Base-by-base conservation (phyloP, 2,888 invertebrate genomes). In the Onchidella celtica region DNA sequence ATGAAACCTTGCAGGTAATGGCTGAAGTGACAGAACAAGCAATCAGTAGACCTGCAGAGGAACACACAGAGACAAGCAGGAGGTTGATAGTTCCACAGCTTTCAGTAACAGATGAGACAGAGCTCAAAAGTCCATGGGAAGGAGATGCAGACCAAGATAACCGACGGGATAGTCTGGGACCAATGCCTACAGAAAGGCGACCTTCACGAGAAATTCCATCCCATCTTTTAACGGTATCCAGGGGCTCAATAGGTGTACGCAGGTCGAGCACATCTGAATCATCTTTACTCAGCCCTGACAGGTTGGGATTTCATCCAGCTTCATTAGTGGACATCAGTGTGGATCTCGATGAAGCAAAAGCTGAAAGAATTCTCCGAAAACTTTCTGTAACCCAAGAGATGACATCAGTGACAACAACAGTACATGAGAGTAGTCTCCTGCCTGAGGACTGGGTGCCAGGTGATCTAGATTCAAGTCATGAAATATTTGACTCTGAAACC, bases 311-410 rank as follows among this genome's bases (percentile, higher is more conserved):
- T 36, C 14, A 11, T 17, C 27, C 14, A 32, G 38, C 80, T 27
- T 38, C 80, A 3, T 40, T 81, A 1, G 81, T 81, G 17, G 75
- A 47, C 27, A 81, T 81, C n/a, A 72, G 75, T 81, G 72, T 83
- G 21, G 59, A 55, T 70, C 57, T 80, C 27, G 79, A 82, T 69
- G 84, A 84, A 75, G 79, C 69, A 24, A 65, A 69, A 57, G 65
- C 82, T 17, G 82, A 82, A 24, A 57, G 57, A 61, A 74, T 76
- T 9, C 36, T 80, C 0, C 65, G 40, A 47, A 32, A 55, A n/a
- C 34, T 80, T 2, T 66, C 80, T 32, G 27, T 63, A n/a, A 63
- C n/a, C 24, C 74, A 47, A 57, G 80, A 80, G 27, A 32, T 74
- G 38, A 80, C 66, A 36, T 66, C 80, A n/a, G 68, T 73, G 4